These are phyloP conservation scores for Hypocryptadius cinnamomeus DNA, from an alignment of 2,113 vertebrate species.

Conservation along the genomic window DNA sequence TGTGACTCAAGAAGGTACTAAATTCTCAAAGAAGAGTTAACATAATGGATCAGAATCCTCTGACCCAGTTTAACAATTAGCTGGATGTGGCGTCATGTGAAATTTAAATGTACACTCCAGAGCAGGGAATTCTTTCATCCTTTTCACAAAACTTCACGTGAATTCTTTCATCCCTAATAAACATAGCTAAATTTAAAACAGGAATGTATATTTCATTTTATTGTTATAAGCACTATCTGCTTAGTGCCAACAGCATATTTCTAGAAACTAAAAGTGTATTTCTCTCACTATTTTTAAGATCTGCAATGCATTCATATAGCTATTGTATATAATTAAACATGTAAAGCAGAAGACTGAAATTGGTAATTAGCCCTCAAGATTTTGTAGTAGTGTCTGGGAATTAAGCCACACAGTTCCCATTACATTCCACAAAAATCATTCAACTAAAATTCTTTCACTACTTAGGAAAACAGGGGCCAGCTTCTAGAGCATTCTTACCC, in stretches of 20 bases:
- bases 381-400: neutral
- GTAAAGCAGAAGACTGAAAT: neutral
- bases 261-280: neutral
- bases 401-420: neutral
- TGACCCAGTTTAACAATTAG: constrained; percentile 59
- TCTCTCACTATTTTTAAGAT: neutral
- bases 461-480: neutral
- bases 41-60: constrained; percentile 31
- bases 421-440: neutral
- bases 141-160: constrained; percentile 11
- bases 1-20: neutral
- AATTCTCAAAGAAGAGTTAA: constrained; percentile 28
- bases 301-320: neutral
- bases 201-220: constrained; percentile 20
- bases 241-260: neutral
- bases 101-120: constrained; percentile 30
- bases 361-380: constrained; percentile 6
- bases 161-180: constrained; percentile 43
- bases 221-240: constrained; percentile 22
- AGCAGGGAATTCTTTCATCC: constrained; percentile 22
- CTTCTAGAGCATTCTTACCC: neutral
- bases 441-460: neutral
- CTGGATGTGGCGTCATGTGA: neutral
- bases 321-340: neutral
- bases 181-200: constrained; percentile 25